Conservation (phyloP, 1,140 invertebrate genomes). For the Dinoponera quadriceps region DNA sequence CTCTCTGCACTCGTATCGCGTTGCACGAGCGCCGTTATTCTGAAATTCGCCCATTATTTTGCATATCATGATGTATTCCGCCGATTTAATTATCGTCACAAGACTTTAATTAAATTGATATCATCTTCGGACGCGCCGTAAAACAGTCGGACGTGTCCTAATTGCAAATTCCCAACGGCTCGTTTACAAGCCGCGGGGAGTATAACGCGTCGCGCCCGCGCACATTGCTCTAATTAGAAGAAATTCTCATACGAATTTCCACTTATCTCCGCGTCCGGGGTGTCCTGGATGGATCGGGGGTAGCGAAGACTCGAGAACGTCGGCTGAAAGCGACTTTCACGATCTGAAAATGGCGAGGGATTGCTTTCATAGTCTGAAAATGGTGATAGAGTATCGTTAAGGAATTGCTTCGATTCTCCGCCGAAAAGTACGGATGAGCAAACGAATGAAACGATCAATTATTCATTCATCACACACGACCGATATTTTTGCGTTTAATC, state of each 20-base stretch:
- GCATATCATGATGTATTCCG: slow-evolving; percentile 20
- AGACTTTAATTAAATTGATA: slow-evolving; percentile 50
- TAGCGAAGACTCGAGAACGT: background rate
- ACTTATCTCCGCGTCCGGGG: background rate
- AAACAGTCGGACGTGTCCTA: slow-evolving; percentile 48
- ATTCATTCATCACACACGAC: too few relatives aligned
- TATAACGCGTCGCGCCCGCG: background rate
- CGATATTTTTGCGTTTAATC: slow-evolving; percentile 10
- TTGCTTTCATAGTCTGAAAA: background rate
- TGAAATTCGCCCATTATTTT: slow-evolving; percentile 6
- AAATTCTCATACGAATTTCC: slow-evolving; percentile 16
- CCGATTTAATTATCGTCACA: slow-evolving; percentile 20
- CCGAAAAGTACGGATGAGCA: background rate
- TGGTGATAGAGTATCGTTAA: background rate
- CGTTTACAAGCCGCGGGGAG: slow-evolving; percentile 11
- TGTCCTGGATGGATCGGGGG: too few relatives aligned
- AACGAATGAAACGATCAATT: background rate
- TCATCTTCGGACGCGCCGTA: slow-evolving; percentile 23
- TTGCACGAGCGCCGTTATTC: background rate
- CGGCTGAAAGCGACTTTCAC: background rate
- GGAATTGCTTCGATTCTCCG: background rate
- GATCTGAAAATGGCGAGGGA: background rate
- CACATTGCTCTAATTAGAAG: slow-evolving; percentile 43
- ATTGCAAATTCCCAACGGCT: slow-evolving; percentile 40
- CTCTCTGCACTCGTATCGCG: background rate